Evolutionary conservation across 2,797 vertebrate species (phyloP).

Genomic region (Sebastes elongatus): DNA sequence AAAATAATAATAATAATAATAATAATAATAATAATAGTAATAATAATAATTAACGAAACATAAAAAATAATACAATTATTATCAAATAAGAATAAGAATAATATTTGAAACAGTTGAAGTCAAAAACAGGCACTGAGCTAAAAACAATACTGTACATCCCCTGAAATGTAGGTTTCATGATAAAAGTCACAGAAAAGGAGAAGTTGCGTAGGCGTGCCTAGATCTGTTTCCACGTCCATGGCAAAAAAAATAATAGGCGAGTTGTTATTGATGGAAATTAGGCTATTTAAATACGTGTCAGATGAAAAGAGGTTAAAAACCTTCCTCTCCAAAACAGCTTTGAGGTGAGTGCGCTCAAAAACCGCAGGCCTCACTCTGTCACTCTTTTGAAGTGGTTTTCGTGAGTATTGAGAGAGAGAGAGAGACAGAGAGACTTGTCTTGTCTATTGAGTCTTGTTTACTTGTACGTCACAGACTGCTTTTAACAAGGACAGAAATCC

Average conservation of each 20-base stretch:
- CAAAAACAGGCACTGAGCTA: background rate
- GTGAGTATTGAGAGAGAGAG: background rate
- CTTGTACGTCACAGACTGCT: constrained; percentile 41
- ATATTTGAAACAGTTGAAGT: background rate
- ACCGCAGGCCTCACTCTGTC: constrained; percentile 35
- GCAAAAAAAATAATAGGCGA: constrained; percentile 29
- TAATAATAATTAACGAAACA: too few relatives aligned
- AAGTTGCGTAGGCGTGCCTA: constrained; percentile 48
- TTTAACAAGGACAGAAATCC: constrained; percentile 51
- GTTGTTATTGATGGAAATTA: constrained; percentile 75
- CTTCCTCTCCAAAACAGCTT: constrained; percentile 70
- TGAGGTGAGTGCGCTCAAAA: constrained; percentile 50
- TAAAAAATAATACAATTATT: too few relatives aligned
- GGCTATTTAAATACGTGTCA: constrained; percentile 28
- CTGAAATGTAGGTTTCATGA: constrained; percentile 41
- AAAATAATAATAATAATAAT: too few relatives aligned
- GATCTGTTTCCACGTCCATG: constrained; percentile 63
- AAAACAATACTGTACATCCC: constrained; percentile 30
- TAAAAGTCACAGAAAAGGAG: constrained; percentile 41
- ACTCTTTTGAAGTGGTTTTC: constrained; percentile 71
- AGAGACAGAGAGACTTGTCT: background rate
- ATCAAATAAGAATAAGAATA: background rate
- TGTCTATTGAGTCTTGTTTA: constrained; percentile 35
- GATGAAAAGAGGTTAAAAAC: constrained; percentile 30
- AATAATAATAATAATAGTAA: too few relatives aligned